A percentile compares a stretch with the other conserved stretches of the same genome.
These are phyloP conservation scores for Lagenorhynchus albirostris DNA, from an alignment of 2,113 vertebrate genomes.

Conservation along the genomic window DNA sequence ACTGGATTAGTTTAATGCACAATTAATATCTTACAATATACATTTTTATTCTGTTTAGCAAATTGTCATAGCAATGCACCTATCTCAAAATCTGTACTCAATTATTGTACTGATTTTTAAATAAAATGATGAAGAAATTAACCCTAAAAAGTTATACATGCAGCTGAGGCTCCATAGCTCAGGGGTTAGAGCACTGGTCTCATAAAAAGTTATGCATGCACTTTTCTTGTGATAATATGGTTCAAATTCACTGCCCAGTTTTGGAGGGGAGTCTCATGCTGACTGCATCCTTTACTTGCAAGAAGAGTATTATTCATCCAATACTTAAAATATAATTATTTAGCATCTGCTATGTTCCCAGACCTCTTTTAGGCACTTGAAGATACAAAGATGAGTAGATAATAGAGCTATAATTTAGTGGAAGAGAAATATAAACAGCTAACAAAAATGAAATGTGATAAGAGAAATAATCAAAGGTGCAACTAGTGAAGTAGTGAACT, in stretches of 20 bases:
- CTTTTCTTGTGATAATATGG: not conserved
- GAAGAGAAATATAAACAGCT: not conserved
- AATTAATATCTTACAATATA: not conserved
- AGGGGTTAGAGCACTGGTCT: not conserved
- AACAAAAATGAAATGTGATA: not conserved
- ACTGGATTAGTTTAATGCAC: not conserved
- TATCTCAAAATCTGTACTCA: not conserved
- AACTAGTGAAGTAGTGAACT: not conserved
- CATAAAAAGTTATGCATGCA: not conserved
- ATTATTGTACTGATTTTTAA: not conserved
- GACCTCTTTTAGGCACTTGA: not conserved
- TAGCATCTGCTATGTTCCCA: not conserved
- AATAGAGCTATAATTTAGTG: not conserved
- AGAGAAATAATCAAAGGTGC: not conserved
- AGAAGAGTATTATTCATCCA: not conserved
- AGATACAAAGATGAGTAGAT: not conserved
- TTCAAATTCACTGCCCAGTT: not conserved
- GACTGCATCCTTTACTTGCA: not conserved
- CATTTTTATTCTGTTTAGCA: constrained; percentile 1
- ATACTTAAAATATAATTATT: not conserved
- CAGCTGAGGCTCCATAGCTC: not conserved
- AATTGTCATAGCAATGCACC: not conserved
- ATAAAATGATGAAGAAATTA: not conserved
- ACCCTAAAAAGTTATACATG: not conserved
- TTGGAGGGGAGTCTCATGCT: not conserved